Conservation (phyloP, 2,797 vertebrate species). For the Diglossa cyanea region DNA sequence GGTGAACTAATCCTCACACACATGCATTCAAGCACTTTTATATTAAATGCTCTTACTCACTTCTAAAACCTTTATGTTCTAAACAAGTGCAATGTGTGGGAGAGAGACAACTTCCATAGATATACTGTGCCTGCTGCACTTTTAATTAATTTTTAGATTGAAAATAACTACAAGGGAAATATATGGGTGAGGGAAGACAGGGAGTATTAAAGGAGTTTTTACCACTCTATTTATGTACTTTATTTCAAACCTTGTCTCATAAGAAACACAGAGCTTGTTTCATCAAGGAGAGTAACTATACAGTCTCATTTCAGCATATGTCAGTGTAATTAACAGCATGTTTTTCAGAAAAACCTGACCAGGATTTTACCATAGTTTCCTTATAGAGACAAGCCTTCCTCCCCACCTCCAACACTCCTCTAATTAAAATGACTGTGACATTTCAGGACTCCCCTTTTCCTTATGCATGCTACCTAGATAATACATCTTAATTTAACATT, state of each 20-base stretch:
- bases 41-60: slow-evolving; percentile 18
- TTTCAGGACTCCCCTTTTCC: slow-evolving; percentile 3
- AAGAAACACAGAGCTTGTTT: slow-evolving; percentile 15
- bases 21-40: not conserved
- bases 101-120: not conserved
- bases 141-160: slow-evolving; percentile 63
- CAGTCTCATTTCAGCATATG: slow-evolving; percentile 26
- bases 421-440: slow-evolving; percentile 24
- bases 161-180: slow-evolving; percentile 35
- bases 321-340: slow-evolving; percentile 24
- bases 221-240: slow-evolving; percentile 24
- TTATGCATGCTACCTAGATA: not conserved
- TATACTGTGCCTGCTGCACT: not conserved
- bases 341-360: not conserved
- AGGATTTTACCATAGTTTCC: not conserved
- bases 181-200: not conserved
- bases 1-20: not conserved
- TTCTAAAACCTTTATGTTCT: slow-evolving; percentile 9
- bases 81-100: not conserved
- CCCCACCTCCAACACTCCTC: not conserved
- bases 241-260: slow-evolving; percentile 31
- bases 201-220: slow-evolving; percentile 21
- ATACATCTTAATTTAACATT: slow-evolving; percentile 20
- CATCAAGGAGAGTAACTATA: not conserved
- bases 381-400: not conserved